Evolutionary conservation across 2,888 invertebrate species (phyloP).

Genomic region (Macrosoma leucophasiata): DNA sequence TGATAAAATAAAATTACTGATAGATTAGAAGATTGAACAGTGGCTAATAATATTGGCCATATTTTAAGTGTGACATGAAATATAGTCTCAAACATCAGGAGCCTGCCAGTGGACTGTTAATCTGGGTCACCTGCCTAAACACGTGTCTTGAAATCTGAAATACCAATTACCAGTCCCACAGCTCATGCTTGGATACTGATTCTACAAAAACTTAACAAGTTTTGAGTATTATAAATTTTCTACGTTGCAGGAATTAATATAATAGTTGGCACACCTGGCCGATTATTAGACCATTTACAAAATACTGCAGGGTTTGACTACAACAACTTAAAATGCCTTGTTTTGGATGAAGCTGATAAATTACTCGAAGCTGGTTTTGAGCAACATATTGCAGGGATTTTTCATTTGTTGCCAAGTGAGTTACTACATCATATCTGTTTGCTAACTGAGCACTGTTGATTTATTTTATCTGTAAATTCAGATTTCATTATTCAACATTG

Average conservation of each 20-base stretch:
- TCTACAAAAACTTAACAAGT: no score
- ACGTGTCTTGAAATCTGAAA: no score
- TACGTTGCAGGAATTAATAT: conserved; percentile 85
- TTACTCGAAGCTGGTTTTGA: conserved; percentile 97
- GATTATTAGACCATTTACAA: conserved; percentile 94
- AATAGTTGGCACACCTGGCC: conserved; percentile 96
- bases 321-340: conserved; percentile 91
- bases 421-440: conserved; percentile 11
- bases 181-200: no score
- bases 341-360: conserved; percentile 97
- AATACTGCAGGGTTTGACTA: conserved; percentile 91
- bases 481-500: neutral
- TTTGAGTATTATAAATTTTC: no score
- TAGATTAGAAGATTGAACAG: no score
- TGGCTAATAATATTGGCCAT: no score
- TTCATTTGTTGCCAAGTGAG: conserved; percentile 85
- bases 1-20: no score
- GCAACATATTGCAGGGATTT: conserved; percentile 93
- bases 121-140: no score
- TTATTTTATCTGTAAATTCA: conserved; percentile 1
- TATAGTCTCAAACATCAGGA: no score
- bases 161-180: no score
- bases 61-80: no score
- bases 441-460: neutral
- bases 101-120: no score